Base-by-base conservation (phyloP, 2,888 invertebrate genomes). In the Smittia aterrima region DNA sequence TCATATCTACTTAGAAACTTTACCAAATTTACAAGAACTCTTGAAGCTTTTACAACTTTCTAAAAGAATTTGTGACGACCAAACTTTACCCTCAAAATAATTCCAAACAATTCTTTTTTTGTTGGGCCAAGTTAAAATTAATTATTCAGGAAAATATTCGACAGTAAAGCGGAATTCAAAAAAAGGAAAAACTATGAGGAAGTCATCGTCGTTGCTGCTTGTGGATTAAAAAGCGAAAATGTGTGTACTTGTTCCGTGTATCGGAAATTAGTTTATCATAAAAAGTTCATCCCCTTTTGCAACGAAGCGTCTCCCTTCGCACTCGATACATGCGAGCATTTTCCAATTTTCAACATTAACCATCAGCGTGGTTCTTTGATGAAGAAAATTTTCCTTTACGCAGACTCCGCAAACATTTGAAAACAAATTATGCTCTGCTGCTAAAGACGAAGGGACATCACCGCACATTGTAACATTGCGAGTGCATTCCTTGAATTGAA, bases 231-330 rank as follows among this genome's bases (percentile, higher is more conserved):
- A 22, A 13, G 13, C 13, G 7, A 47, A 47, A 27, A 64, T 27
- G 25, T 64, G 1, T 27, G 64, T 58, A n/a, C 24, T 18, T 18
- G 58, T 58, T 6, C 20, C 20, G 47, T 47, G 47, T n/a, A 7
- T 58, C 18, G 64, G 64, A 64, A 64, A 64, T 64, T 64, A 64
- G 64, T 64, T 64, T 27, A 64, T 27, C 27, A 64, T 64, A 64
- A 64, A 64, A 64, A 58, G 3, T 22, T n/a, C 25, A 64, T 64
- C 64, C 64, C 64, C 64, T 27, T 58, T 11, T 22, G 11, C 24
- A 58, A 53, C 18, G 16, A 2, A 3, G 7, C 20, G 9, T 64
- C 25, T 27, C 16, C 27, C 64, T 13, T 20, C 9, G 20, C 11
- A 20, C 18, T 58, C 20, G 58, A 20, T 18, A 20, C 20, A 18